Evolutionary conservation across 1,140 invertebrate genomes (phyloP).

Genomic region (Drosophila nikananu): DNA sequence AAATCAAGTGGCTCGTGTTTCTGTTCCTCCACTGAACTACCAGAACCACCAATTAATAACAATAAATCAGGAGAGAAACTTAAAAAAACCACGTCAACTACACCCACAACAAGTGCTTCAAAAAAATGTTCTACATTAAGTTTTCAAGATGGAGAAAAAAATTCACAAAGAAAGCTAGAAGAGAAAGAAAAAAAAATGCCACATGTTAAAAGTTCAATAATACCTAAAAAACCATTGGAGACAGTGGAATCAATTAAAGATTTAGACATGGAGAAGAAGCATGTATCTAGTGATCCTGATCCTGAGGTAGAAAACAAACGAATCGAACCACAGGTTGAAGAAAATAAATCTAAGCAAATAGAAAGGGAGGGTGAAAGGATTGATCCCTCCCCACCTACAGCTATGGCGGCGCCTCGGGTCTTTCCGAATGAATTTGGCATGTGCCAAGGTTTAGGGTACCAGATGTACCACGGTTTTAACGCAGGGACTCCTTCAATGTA

Average conservation of each 20-base stretch:
- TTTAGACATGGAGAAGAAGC: background rate
- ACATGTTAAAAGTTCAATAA: too few relatives aligned
- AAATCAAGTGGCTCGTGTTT: background rate
- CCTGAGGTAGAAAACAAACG: background rate
- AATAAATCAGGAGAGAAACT: too few relatives aligned
- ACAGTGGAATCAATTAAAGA: background rate
- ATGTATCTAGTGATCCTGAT: background rate
- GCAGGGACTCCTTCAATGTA: background rate
- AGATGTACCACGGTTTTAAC: background rate
- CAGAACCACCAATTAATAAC: background rate
- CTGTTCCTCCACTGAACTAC: background rate
- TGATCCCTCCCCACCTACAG: background rate
- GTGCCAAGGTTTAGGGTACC: background rate
- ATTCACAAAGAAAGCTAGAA: too few relatives aligned
- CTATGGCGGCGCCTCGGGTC: background rate
- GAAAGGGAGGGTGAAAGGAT: too few relatives aligned
- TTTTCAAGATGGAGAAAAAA: background rate
- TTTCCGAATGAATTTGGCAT: background rate
- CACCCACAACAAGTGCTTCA: too few relatives aligned
- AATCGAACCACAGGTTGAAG: background rate
- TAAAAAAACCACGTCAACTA: background rate
- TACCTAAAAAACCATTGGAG: background rate
- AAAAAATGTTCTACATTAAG: too few relatives aligned
- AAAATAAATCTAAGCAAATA: background rate
- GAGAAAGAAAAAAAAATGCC: too few relatives aligned